These are phyloP conservation scores for Parazoanthus darwini DNA, from an alignment of 92 coral and sea anemone genomes.

Conservation along the genomic window DNA sequence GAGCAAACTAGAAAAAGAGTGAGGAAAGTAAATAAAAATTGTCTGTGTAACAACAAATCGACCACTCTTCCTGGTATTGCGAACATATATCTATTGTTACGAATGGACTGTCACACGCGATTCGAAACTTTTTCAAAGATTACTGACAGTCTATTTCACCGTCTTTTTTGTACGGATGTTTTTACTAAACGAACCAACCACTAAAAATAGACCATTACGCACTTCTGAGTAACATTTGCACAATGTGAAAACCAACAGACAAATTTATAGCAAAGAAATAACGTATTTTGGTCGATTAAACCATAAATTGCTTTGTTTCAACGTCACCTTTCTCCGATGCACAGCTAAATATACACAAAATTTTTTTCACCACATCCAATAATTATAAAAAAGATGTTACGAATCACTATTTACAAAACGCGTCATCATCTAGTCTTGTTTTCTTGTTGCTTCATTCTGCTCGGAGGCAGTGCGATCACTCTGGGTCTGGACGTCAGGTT, in stretches of 20 bases:
- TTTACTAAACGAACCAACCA: too few species aligned
- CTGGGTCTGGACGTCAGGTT: conserved; percentile 82
- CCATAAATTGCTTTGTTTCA: background rate
- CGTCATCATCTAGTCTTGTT: conserved; percentile 10
- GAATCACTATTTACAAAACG: background rate
- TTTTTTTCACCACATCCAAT: background rate
- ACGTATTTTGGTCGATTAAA: background rate
- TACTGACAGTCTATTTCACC: too few species aligned
- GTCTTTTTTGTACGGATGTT: too few species aligned
- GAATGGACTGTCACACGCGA: too few species aligned
- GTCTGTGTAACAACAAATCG: too few species aligned
- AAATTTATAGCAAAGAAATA: background rate
- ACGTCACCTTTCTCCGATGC: background rate
- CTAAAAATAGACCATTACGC: too few species aligned
- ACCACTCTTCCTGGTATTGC: too few species aligned
- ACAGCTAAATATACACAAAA: background rate
- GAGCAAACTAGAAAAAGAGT: too few species aligned
- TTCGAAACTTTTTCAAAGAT: too few species aligned
- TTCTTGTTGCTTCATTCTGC: conserved; percentile 48
- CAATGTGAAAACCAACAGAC: background rate
- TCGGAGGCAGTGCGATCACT: conserved; percentile 95
- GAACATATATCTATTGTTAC: too few species aligned
- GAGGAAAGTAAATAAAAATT: too few species aligned
- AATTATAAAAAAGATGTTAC: too few species aligned
- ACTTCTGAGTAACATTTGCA: background rate